Conservation (phyloP, 2,888 invertebrate genomes). For the Chouioia cunea region DNA sequence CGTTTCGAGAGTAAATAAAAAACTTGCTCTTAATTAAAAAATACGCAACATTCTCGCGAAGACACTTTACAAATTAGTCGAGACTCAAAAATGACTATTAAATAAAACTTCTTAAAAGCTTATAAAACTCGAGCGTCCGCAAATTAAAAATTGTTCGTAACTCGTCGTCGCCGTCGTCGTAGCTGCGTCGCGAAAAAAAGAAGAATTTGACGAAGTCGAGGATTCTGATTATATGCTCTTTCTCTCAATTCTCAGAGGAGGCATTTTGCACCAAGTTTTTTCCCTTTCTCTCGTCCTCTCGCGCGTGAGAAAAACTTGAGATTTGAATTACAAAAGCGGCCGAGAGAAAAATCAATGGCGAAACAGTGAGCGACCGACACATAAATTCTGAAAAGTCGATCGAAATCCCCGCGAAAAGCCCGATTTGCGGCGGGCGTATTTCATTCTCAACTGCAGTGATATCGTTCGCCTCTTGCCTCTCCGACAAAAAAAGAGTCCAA, state of each 20-base stretch:
- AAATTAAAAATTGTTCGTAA: conserved; percentile 26
- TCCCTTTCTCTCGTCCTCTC: not conserved
- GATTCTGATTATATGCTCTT: conserved; percentile 31
- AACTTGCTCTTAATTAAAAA: conserved; percentile 26
- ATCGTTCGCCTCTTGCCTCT: not conserved
- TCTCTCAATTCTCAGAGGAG: conserved; percentile 6
- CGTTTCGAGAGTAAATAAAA: too few species aligned
- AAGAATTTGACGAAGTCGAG: conserved; percentile 38
- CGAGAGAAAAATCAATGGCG: conserved; percentile 12
- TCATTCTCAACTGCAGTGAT: conserved; percentile 5
- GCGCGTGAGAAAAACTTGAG: conserved; percentile 10
- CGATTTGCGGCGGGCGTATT: conserved; percentile 19
- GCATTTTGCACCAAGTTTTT: conserved; percentile 29
- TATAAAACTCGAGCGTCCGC: conserved; percentile 18
- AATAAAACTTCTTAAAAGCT: conserved; percentile 11
- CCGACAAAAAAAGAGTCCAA: not conserved
- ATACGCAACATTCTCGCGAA: conserved; percentile 18
- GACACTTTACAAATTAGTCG: conserved; percentile 24
- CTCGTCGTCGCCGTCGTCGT: not conserved
- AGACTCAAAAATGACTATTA: conserved; percentile 19
- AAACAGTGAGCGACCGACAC: not conserved
- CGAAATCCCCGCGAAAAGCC: conserved; percentile 12
- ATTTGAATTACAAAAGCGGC: conserved; percentile 37
- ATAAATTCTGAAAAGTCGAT: conserved; percentile 31
- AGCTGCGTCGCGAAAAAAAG: not conserved